These are phyloP conservation scores for Capromys pilorides DNA, from an alignment of 2,797 vertebrate species.

Conservation along the genomic window DNA sequence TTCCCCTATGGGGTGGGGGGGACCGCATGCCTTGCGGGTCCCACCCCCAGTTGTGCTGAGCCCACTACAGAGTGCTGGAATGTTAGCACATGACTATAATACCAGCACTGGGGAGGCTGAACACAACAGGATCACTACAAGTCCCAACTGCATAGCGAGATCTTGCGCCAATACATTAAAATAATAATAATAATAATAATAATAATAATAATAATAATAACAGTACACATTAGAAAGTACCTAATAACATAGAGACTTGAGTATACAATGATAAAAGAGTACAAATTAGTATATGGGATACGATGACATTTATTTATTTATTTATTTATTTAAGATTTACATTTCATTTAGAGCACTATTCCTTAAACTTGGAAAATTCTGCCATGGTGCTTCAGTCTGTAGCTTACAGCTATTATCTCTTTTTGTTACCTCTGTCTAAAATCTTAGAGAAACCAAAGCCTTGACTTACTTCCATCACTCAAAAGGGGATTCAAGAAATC, in stretches of 20 bases:
- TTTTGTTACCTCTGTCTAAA: background rate
- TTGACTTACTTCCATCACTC: background rate
- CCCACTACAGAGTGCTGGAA: too few relatives aligned
- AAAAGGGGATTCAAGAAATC: slow-evolving; percentile 20
- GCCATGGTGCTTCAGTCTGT: background rate
- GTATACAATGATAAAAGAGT: background rate
- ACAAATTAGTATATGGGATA: background rate
- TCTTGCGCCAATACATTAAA: too few relatives aligned
- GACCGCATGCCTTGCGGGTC: too few relatives aligned
- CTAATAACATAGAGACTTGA: slow-evolving; percentile 31
- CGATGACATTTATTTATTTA: background rate
- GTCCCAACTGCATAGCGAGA: too few relatives aligned
- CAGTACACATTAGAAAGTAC: slow-evolving; percentile 23
- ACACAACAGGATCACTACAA: too few relatives aligned
- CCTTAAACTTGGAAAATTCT: slow-evolving; percentile 50
- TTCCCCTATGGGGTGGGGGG: too few relatives aligned
- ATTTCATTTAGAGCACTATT: background rate
- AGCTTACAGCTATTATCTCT: background rate
- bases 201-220: too few relatives aligned
- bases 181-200: too few relatives aligned
- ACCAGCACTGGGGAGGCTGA: too few relatives aligned
- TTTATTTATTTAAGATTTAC: background rate
- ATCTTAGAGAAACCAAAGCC: background rate
- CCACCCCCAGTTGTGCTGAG: too few relatives aligned
- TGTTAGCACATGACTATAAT: too few relatives aligned